Evolutionary conservation across 2,797 vertebrate genomes (phyloP), one percentile per base, ranked within the genome.

Genomic region (Eupleurogrammus muticus): DNA sequence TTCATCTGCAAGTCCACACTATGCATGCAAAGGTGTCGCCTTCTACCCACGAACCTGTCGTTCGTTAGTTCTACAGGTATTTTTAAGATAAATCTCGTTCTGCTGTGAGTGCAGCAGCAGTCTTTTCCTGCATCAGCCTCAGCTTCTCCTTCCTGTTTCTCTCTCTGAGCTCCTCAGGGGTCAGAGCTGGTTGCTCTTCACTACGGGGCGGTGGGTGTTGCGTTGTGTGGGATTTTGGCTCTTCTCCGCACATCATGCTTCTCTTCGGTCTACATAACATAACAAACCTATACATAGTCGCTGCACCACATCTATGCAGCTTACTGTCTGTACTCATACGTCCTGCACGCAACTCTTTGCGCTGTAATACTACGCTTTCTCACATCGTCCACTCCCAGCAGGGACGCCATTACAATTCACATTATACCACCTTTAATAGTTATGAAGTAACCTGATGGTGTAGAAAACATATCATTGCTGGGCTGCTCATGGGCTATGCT

Each of bases 281-380:
- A 17, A 64, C 73, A 65, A 19, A 19, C 35, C 19, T 70, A 20
- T 16, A 12, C 61, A 64, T 54, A 40, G 34, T 52, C 54, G 56
- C 59, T 57, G 48, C 51, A 60, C 28, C 61, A 49, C 44, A 53
- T 20, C 42, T 63, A 23, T 56, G 9, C n/a, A 12, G 46, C 21
- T 52, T 75, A 56, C 47, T 55, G 64, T 73, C 40, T 62, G 21
- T 63, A 36, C 36, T 7, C 54, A 52, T 73, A 12, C 24, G 52
- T 75, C 57, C 40, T 79, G 85, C 83, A 85, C 83, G 83, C 36
- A 16, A 50, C 9, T 19, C 55, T 66, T 52, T 55, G 54, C 48
- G 53, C 36, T 6, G 35, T 53, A 57, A 35, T 70, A 66, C 57
- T 36, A 28, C 5, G 23, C 36, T 38, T 57, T 67, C 9, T 55